phyloP scores from a whole-genome alignment of 2,797 vertebrate genomes.

The Carcharodon carcharias region DNA sequence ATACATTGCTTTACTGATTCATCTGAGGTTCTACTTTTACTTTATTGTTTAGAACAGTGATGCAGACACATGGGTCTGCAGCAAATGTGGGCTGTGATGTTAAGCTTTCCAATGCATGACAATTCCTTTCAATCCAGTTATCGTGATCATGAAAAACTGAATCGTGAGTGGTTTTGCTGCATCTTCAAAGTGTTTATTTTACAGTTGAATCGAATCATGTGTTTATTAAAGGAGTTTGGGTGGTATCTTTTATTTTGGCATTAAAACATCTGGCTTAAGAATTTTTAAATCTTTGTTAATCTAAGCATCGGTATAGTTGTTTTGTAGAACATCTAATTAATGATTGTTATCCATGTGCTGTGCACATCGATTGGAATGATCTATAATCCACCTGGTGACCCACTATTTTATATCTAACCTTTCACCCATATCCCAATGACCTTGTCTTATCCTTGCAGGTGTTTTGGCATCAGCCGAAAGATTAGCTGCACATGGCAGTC shows the following conservation, averaged over 20 bases:
- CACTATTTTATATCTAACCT: neutral
- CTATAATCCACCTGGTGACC: neutral
- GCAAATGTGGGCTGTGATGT: neutral
- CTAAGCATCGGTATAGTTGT: neutral
- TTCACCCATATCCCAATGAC: neutral
- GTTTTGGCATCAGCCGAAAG: neutral
- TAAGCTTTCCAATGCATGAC: neutral
- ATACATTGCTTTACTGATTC: neutral
- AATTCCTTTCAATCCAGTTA: neutral
- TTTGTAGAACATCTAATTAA: neutral
- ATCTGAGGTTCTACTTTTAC: neutral
- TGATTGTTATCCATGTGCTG: neutral
- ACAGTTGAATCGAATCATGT: neutral
- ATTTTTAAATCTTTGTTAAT: neutral
- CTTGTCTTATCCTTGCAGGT: constrained; percentile 6
- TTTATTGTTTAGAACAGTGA: neutral
- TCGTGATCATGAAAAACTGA: neutral
- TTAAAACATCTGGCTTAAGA: neutral
- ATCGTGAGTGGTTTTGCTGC: neutral
- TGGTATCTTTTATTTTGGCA: neutral
- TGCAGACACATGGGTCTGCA: neutral
- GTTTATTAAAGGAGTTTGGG: neutral
- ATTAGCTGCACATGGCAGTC: constrained; percentile 14
- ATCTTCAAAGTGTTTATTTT: neutral
- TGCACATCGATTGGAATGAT: neutral